phyloP scores from a whole-genome alignment of 2,888 invertebrate species.

The Frankliniella fusca region DNA sequence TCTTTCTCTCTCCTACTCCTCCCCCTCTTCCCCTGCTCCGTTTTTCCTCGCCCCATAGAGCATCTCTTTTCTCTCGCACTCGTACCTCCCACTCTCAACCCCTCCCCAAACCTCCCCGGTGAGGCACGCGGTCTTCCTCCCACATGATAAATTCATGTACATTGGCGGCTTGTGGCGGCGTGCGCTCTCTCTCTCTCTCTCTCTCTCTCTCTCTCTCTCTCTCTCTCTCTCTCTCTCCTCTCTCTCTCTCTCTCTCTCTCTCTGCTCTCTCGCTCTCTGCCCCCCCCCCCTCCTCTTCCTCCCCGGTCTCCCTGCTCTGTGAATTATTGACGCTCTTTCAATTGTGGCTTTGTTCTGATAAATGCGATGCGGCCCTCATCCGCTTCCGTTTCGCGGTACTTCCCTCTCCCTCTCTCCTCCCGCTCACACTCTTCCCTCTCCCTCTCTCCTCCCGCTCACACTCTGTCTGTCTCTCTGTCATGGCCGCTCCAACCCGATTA shows the following conservation, averaged over 20 bases:
- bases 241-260: neutral
- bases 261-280: neutral
- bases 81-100: neutral
- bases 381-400: neutral
- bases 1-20: neutral
- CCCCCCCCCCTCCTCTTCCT: neutral
- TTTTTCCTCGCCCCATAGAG: neutral
- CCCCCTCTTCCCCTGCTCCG: neutral
- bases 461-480: too few species aligned
- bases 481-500: neutral
- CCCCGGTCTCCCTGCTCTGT: neutral
- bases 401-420: neutral
- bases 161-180: neutral
- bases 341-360: slow-evolving; percentile 13
- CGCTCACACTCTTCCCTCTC: neutral
- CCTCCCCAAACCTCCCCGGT: neutral
- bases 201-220: neutral
- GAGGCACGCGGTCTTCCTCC: neutral
- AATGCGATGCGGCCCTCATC: neutral
- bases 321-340: slow-evolving; percentile 19
- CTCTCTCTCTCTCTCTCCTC: neutral
- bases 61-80: neutral
- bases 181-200: neutral
- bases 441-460: neutral
- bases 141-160: neutral